Evolutionary conservation across 2,797 vertebrate species (phyloP).

Genomic region (Pygocentrus nattereri): DNA sequence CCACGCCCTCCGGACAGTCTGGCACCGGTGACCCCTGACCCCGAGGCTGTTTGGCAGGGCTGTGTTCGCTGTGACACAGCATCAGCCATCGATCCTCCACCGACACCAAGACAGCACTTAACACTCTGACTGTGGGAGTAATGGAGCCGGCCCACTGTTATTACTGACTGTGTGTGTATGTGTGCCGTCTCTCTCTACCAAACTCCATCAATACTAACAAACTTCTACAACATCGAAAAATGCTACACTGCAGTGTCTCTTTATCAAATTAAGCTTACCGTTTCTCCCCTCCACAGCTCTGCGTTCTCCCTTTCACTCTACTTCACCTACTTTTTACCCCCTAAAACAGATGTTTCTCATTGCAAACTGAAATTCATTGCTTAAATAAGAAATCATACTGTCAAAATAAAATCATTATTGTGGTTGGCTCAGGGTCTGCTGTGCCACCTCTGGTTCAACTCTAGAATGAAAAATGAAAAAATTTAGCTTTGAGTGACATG

Average conservation of each 20-base stretch:
- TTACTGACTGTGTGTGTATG: conserved; percentile 71
- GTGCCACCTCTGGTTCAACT: no score
- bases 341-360: no score
- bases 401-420: no score
- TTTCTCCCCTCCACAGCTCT: neutral
- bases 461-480: no score
- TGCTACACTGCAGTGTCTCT: neutral
- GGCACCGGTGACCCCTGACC: conserved; percentile 87
- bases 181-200: conserved; percentile 57
- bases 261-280: conserved; percentile 14
- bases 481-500: no score
- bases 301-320: neutral
- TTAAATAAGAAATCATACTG: no score
- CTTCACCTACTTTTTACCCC: neutral
- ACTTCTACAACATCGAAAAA: conserved; percentile 26
- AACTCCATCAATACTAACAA: conserved; percentile 38
- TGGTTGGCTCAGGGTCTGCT: no score
- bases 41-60: conserved; percentile 81
- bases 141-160: conserved; percentile 84
- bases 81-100: conserved; percentile 82
- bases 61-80: conserved; percentile 61
- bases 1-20: conserved; percentile 66
- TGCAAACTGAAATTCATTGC: no score
- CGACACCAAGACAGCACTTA: conserved; percentile 85
- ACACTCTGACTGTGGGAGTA: conserved; percentile 82